A percentile compares a stretch with the other conserved stretches of the same genome.
Conservation (phyloP, 2,888 invertebrate species). For the Leuctra nigra region DNA sequence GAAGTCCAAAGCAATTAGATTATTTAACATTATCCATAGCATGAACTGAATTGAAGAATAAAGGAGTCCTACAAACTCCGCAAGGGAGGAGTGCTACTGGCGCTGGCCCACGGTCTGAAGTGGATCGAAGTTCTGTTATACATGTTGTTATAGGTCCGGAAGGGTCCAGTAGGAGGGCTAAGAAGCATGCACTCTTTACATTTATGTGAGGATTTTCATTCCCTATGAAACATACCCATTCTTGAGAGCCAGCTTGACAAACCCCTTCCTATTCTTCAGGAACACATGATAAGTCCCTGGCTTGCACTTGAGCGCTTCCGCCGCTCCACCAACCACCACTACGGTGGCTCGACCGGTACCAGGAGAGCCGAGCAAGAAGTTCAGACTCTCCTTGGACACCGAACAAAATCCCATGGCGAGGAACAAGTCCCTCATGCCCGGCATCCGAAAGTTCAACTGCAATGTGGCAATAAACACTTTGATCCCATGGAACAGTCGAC, state of each 20-base stretch:
- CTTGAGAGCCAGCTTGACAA: slow-evolving; percentile 62
- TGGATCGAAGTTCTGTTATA: no score
- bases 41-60: no score
- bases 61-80: no score
- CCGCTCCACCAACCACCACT: slow-evolving; percentile 82
- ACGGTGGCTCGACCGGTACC: slow-evolving; percentile 61
- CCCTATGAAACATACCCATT: slow-evolving; percentile 61
- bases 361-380: slow-evolving; percentile 47
- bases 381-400: slow-evolving; percentile 59
- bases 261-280: slow-evolving; percentile 72
- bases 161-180: no score
- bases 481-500: slow-evolving; percentile 55
- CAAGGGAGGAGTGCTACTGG: no score
- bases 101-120: no score
- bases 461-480: slow-evolving; percentile 57
- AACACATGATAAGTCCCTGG: slow-evolving; percentile 68
- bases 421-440: slow-evolving; percentile 62
- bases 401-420: slow-evolving; percentile 48
- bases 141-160: no score
- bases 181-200: no score
- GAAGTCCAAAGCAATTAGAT: no score
- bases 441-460: slow-evolving; percentile 64
- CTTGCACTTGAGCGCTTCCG: slow-evolving; percentile 76
- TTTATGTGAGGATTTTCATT: no score
- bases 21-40: no score